phyloP scores from a whole-genome alignment of 2,888 invertebrate species.

The Hypomecis punctinalis region DNA sequence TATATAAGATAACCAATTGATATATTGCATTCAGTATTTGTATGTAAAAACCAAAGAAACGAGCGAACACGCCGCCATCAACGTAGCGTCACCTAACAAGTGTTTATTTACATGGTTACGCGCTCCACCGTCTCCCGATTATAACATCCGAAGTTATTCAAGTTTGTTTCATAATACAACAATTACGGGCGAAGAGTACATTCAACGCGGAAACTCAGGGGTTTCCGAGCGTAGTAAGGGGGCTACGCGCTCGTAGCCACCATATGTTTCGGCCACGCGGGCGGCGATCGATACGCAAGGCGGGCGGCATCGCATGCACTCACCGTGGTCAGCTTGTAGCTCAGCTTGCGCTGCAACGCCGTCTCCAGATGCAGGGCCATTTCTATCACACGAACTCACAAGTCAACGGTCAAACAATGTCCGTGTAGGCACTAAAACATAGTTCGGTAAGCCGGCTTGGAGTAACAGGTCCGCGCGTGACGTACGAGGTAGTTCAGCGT shows the following conservation, averaged over 20 bases:
- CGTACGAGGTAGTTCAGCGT: constrained; percentile 74
- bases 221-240: constrained; percentile 58
- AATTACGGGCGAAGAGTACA: constrained; percentile 49
- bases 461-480: constrained; percentile 75
- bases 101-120: constrained; percentile 77
- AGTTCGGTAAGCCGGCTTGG: constrained; percentile 66
- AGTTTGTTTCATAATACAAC: constrained; percentile 49
- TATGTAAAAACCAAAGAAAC: constrained; percentile 8
- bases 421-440: constrained; percentile 74
- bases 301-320: constrained; percentile 77
- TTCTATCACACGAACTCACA: constrained; percentile 51
- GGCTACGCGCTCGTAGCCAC: constrained; percentile 69
- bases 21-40: no score
- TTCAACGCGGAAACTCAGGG: constrained; percentile 48
- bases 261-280: constrained; percentile 81
- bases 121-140: constrained; percentile 42
- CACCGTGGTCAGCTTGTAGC: constrained; percentile 84
- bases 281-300: constrained; percentile 73
- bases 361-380: constrained; percentile 83
- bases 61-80: constrained; percentile 46
- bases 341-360: constrained; percentile 81
- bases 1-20: no score
- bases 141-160: constrained; percentile 44
- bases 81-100: constrained; percentile 63
- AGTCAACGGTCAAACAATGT: constrained; percentile 55